These are phyloP conservation scores for Hyaena hyaena DNA, from an alignment of 2,113 vertebrate species.

Conservation along the genomic window DNA sequence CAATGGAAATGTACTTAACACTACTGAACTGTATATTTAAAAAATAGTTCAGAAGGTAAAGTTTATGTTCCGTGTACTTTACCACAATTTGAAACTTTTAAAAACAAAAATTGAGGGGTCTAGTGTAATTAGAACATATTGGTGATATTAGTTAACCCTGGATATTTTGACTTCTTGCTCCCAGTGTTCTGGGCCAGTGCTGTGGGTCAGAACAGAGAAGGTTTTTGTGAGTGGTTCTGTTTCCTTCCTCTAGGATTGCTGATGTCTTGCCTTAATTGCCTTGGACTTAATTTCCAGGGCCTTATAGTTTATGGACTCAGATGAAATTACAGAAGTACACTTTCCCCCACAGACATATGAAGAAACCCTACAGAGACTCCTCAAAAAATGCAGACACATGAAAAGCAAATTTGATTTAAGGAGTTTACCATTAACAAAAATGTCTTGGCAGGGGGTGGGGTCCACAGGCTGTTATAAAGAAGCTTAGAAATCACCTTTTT, in stretches of 20 bases:
- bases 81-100: neutral
- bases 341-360: constrained; percentile 22
- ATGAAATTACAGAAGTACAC: constrained; percentile 52
- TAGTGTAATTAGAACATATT: neutral
- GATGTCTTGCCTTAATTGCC: neutral
- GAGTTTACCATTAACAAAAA: constrained; percentile 46
- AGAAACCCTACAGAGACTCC: constrained; percentile 42
- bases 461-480: neutral
- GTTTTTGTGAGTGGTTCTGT: constrained; percentile 25
- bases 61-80: neutral
- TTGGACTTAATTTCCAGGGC: constrained; percentile 36
- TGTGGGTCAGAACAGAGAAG: neutral
- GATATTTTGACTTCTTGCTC: neutral
- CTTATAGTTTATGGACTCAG: constrained; percentile 51
- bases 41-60: neutral
- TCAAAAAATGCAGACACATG: constrained; percentile 53
- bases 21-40: neutral
- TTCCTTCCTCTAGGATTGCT: constrained; percentile 34
- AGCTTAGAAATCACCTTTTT: constrained; percentile 20
- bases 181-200: neutral
- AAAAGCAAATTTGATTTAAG: constrained; percentile 58
- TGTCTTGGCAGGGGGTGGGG: neutral
- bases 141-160: neutral
- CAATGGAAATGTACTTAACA: neutral
- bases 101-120: neutral